Base-by-base conservation (phyloP, 2,888 invertebrate genomes). In the Agrenia bidenticulata region DNA sequence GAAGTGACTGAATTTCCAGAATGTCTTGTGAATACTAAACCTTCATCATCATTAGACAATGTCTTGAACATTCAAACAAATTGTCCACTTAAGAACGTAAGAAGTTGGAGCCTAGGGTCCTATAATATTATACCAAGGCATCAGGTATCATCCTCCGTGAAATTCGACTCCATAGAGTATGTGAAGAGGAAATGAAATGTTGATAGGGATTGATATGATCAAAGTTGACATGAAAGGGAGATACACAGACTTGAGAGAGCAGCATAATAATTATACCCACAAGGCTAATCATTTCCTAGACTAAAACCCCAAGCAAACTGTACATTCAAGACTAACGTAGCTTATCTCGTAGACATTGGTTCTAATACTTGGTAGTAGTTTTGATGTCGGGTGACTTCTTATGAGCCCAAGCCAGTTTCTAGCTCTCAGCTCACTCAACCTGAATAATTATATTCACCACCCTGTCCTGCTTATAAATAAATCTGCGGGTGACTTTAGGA, bases 211-310 rank as follows among this genome's bases (percentile, higher is more conserved):
- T 17, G n/a, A 45, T 45, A 45, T 45, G 17, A 45, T 45, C 45
- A 45, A 45, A 45, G 45, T 17, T 45, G 45, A 45, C 45, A 45
- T 45, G 17, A 45, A 45, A 45, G 19, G 45, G n/a, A 45, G 45
- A 15, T 45, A 32, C n/a, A n/a, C 32, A 32, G 32, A 32, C 32
- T 32, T 32, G 32, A 32, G 32, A 32, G 45, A 45, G 45, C 4
- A 17, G 45, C n/a, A 45, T 45, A 17, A 45, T 45, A 45, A 45
- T 45, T 45, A 19, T 19, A 45, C 45, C 45, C 45, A 45, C 45
- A 45, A 45, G 45, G 45, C 45, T 19, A 45, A 45, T 45, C 45
- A 45, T 45, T 15, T 15, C 9, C n/a, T 15, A 45, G 45, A 19
- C 19, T 45, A 45, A 45, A 45, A 45, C 7, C 9, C 45, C 17